Conservation (phyloP, 2,888 invertebrate genomes). For the Bellardia bayeri region DNA sequence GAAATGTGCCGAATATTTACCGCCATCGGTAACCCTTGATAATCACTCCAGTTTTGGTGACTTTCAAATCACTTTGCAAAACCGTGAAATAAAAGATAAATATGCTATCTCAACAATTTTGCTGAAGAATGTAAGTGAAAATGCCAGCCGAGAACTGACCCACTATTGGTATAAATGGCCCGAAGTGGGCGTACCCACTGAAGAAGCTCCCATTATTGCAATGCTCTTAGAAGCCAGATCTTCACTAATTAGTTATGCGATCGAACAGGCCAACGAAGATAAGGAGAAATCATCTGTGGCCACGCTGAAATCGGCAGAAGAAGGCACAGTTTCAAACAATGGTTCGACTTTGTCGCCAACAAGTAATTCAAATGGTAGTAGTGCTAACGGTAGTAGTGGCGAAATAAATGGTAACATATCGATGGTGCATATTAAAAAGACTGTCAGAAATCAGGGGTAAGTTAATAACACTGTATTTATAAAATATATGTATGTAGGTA, state of each 20-base stretch:
- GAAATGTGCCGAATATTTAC: conserved; percentile 95
- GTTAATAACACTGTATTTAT: conserved; percentile 67
- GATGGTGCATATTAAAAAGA: conserved; percentile 68
- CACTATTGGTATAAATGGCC: conserved; percentile 99
- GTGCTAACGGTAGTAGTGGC: conserved; percentile 67
- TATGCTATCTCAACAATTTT: conserved; percentile 94
- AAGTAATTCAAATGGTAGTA: conserved; percentile 47
- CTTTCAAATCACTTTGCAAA: conserved; percentile 93
- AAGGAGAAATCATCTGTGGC: conserved; percentile 74
- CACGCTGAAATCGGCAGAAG: conserved; percentile 74
- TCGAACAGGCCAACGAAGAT: conserved; percentile 81
- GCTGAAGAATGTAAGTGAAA: conserved; percentile 92
- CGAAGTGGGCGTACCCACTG: conserved; percentile 91
- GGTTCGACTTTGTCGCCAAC: conserved; percentile 40
- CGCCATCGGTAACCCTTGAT: conserved; percentile 95
- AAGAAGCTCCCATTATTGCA: conserved; percentile 93
- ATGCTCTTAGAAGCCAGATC: conserved; percentile 93
- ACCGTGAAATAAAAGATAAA: conserved; percentile 94
- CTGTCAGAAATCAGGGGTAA: conserved; percentile 82
- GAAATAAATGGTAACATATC: conserved; percentile 71
- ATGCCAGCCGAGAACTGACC: conserved; percentile 93
- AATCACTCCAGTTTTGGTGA: conserved; percentile 94
- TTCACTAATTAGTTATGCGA: conserved; percentile 81
- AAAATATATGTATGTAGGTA: background rate
- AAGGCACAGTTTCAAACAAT: conserved; percentile 49